Evolutionary conservation across 2,113 vertebrate genomes (phyloP).

Genomic region (Psophia crepitans): DNA sequence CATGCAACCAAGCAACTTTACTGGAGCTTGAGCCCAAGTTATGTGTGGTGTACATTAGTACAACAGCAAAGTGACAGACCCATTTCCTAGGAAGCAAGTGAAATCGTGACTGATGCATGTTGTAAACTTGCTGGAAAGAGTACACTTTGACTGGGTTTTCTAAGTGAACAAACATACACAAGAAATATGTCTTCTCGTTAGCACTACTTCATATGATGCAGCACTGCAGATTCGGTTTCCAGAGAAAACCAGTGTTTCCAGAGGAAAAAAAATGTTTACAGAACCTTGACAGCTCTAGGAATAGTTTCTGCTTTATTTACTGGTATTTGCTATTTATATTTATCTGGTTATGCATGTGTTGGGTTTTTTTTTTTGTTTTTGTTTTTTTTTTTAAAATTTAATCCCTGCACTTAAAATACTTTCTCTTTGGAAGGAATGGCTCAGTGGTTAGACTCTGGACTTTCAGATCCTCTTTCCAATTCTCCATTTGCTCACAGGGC

Average conservation of each 20-base stretch:
- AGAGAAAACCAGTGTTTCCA: neutral
- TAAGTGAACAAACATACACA: neutral
- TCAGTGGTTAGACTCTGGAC: neutral
- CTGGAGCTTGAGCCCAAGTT: neutral
- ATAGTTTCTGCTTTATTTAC: neutral
- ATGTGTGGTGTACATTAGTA: neutral
- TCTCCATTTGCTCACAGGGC: neutral
- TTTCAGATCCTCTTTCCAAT: neutral
- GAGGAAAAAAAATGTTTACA: neutral
- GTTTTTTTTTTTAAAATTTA: neutral
- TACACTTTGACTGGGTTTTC: neutral
- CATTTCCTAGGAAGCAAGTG: neutral
- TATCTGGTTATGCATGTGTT: neutral
- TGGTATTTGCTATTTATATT: conserved; percentile 9
- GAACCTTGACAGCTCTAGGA: neutral
- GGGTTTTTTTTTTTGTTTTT: neutral
- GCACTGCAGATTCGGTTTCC: neutral
- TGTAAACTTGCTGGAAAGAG: neutral
- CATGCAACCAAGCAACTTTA: neutral
- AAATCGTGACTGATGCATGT: neutral
- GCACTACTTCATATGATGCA: neutral
- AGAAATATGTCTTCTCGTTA: neutral
- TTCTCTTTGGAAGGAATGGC: neutral
- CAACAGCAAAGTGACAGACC: neutral
- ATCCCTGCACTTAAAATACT: neutral